Base-by-base conservation (phyloP, 2,888 invertebrate species). In the Lithodes maja region DNA sequence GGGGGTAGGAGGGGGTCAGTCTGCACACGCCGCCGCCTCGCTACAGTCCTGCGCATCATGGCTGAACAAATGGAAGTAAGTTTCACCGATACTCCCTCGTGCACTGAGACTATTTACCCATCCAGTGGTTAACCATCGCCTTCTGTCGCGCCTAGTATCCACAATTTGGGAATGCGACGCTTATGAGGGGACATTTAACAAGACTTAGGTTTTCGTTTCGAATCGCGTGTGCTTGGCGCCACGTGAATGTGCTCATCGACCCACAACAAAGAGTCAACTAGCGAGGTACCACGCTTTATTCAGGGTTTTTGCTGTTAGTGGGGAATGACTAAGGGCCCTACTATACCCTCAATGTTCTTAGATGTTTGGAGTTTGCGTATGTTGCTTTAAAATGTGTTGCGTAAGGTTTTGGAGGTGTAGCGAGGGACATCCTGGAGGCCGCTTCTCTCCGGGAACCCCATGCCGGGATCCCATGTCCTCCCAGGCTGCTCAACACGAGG, bases 51-150 rank as follows among this genome's bases (percentile, higher is more conserved):
- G 88, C 88, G 88, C 88, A 89, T 89, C 88, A 89, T 89, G 88
- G 88, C 88, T 85, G 88, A 89, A 61, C 88, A 89, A 81, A 89
- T 89, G 88, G 88, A 89, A 77, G 88, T 89, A 7, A 15, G 17
- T 54, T 61, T 75, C 9, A 12, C 12, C 54, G 7, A 3, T n/a
- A 1, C 15, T 80, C 82, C 3, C 9, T 52, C 12, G 17, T 52
- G 3, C 3, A 12, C 17, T n/a, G 1, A 1, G n/a, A 12, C 68
- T 61, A n/a, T 71, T 71, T n/a, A 71, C 71, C 12, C 12, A 12
- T n/a, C 61, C 5, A 61, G 12, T 5, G 12, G 12, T 61, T 61
- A 12, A 61, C 61, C 12, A 12, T 5, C 61, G 12, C 61, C 61
- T 5, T 12, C 12, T 61, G 61, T 12, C 61, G 7, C 12, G 12